Conservation (phyloP, 2,888 invertebrate species). For the Pocota personata region DNA sequence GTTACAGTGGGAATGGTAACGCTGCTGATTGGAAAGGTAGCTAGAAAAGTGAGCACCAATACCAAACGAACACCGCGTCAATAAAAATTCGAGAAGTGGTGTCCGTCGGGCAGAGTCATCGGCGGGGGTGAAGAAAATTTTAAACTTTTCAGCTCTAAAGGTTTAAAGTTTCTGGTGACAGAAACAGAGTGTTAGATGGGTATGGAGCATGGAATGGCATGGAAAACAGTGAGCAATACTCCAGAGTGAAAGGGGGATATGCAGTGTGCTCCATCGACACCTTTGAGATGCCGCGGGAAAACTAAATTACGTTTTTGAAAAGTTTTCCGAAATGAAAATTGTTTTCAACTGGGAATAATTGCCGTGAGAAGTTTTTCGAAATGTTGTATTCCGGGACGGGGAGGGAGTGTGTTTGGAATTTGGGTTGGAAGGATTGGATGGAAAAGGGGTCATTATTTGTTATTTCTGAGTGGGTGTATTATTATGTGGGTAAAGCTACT, state of each 20-base stretch:
- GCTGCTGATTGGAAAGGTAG: no score
- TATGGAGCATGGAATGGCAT: not conserved
- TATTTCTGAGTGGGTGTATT: not conserved
- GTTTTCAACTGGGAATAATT: slow-evolving; percentile 74
- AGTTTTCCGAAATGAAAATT: slow-evolving; percentile 71
- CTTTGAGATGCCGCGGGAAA: slow-evolving; percentile 71
- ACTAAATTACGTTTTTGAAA: slow-evolving; percentile 72
- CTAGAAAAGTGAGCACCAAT: not conserved
- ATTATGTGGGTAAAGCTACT: slow-evolving; percentile 2
- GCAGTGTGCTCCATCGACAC: slow-evolving; percentile 61
- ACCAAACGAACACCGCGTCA: not conserved
- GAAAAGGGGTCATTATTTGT: not conserved
- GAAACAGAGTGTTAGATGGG: slow-evolving; percentile 53
- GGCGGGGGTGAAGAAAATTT: slow-evolving; percentile 22
- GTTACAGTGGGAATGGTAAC: not conserved
- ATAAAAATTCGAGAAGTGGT: not conserved
- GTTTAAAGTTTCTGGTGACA: slow-evolving; percentile 66
- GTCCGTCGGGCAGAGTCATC: not conserved
- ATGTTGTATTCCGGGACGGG: slow-evolving; percentile 17
- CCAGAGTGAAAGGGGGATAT: not conserved
- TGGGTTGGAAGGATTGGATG: not conserved
- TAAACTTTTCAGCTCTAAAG: slow-evolving; percentile 62
- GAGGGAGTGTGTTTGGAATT: not conserved
- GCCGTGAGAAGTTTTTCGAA: slow-evolving; percentile 60
- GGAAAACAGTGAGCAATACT: not conserved